Evolutionary conservation across 2,797 vertebrate genomes (phyloP).

Genomic region (Sebastes flavidus): DNA sequence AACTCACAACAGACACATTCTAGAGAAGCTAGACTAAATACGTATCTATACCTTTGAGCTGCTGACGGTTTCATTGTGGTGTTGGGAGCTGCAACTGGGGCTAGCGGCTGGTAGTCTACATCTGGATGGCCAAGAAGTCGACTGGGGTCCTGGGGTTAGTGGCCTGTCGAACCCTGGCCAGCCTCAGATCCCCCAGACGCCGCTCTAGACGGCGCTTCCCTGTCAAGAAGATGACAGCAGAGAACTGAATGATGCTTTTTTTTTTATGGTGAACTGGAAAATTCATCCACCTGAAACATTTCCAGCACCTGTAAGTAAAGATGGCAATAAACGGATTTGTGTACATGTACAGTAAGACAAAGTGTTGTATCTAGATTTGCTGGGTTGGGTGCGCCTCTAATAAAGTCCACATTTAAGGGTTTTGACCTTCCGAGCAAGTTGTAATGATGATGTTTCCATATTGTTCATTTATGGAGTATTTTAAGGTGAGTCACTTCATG

Average conservation of each 20-base stretch:
- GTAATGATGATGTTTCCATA: neutral
- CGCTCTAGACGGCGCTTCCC: constrained; percentile 73
- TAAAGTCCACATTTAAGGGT: constrained; percentile 1
- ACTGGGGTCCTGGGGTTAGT: constrained; percentile 66
- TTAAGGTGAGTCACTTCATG: neutral
- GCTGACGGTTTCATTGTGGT: neutral
- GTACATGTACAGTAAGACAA: neutral
- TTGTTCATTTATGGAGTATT: neutral
- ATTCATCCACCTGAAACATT: neutral
- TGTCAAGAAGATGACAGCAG: constrained; percentile 25
- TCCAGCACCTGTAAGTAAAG: neutral
- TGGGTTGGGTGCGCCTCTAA: neutral
- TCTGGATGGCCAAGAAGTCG: constrained; percentile 73
- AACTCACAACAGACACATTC: neutral
- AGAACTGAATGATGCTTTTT: accelerated
- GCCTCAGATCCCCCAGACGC: constrained; percentile 66
- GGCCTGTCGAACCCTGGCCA: constrained; percentile 76
- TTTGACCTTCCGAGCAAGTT: neutral
- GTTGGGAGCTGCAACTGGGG: neutral
- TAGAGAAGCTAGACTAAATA: neutral
- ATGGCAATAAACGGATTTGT: neutral
- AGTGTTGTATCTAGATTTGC: neutral
- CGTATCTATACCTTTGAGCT: neutral
- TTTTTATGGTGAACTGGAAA: neutral
- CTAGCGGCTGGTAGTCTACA: constrained; percentile 23